phyloP scores from a whole-genome alignment of 2,888 invertebrate genomes.

The Beris morrisii region DNA sequence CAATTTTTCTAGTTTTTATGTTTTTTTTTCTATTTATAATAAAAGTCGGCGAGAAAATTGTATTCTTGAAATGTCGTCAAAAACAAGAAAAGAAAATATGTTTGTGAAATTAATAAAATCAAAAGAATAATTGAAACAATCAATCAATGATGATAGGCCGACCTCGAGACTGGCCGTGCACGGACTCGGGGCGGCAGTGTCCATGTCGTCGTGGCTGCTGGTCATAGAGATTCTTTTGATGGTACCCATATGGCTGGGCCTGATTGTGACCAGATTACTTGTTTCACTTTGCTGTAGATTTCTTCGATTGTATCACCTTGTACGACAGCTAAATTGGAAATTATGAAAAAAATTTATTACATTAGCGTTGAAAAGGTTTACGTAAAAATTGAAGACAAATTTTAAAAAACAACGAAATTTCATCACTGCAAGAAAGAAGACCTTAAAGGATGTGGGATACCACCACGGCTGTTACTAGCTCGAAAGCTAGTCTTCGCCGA shows the following conservation, averaged over 20 bases:
- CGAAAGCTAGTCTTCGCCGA: no score
- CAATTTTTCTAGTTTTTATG: neutral
- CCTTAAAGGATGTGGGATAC: no score
- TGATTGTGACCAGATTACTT: conserved; percentile 92
- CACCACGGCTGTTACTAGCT: no score
- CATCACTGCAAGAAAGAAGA: no score
- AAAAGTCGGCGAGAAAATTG: no score
- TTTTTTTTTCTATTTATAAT: neutral
- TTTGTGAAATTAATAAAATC: conserved; percentile 21
- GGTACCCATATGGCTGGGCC: conserved; percentile 97
- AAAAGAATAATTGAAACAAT: conserved; percentile 31
- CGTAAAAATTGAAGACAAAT: neutral
- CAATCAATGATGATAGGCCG: conserved; percentile 41
- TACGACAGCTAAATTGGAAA: conserved; percentile 82
- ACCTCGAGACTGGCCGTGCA: conserved; percentile 57
- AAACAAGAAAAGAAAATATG: conserved; percentile 18
- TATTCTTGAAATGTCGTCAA: conserved; percentile 3
- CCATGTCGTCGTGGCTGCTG: conserved; percentile 63
- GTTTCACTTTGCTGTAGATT: conserved; percentile 92
- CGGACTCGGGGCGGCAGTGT: conserved; percentile 61
- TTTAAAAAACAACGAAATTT: neutral
- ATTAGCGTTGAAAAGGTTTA: neutral
- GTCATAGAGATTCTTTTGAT: conserved; percentile 92
- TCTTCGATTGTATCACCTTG: conserved; percentile 98
- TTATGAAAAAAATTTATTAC: conserved; percentile 3